Evolutionary conservation across 1,140 invertebrate species (phyloP), one percentile per base, ranked within the genome.

Genomic region (Nixonia krombeini): DNA sequence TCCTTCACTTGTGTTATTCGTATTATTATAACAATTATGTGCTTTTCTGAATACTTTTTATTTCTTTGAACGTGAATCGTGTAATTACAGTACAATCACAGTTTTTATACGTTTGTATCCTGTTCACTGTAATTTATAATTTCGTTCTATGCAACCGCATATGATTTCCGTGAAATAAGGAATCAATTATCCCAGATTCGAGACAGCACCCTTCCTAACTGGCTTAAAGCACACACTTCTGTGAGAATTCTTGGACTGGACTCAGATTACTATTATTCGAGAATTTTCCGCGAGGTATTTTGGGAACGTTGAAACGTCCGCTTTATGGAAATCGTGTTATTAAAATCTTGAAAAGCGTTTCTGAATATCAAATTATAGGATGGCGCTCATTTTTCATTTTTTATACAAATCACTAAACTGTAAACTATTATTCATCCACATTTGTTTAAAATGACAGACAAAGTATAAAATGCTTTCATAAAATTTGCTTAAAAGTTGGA

Each of bases 111-210:
- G 9, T 26, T 31, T 2, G 29, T 4, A 4, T n/a, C 45, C 45
- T 42, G 37, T 12, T 35, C 45, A 58, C 18, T 42, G 13, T 49
- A 25, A 16, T 49, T 58, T 18, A 37, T 17, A 58, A 49, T 56
- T 25, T 56, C 44, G 23, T 46, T 47, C 44, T 21, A 47, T 26
- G 29, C 31, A 56, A 56, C 38, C 46, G 41, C 28, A 45, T 59
- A 29, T 44, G 25, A 46, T 21, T 28, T 45, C 26, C 38, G 44
- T 12, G 13, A 41, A 58, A 18, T 38, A 28, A 33, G 29, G 28
- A 38, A 58, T 58, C 55, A 45, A 50, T 58, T 58, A 58, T 58
- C 55, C 38, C 25, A 49, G 55, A 58, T 58, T 49, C 38, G 33
- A 58, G 45, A 58, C 18, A 38, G 47, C 50, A 59, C 46, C 47